Evolutionary conservation across 2,888 invertebrate genomes (phyloP).

Genomic region (Scaptodrosophila latifasciaeformis): DNA sequence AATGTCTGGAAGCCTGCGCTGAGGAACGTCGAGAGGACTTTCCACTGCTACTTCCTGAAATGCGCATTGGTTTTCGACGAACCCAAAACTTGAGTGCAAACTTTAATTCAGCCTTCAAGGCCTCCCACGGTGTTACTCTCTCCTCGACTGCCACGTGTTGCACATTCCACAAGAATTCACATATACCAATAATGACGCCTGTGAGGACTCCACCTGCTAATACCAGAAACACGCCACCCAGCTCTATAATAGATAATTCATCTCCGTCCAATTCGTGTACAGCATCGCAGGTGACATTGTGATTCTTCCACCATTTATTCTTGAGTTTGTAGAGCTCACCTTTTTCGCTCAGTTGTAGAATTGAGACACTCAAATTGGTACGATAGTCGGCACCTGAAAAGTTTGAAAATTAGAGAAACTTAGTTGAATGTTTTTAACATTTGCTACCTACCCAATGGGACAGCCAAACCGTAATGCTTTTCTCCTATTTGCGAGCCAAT

Average conservation of each 20-base stretch:
- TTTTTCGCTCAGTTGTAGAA: slow-evolving; percentile 92
- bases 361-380: slow-evolving; percentile 88
- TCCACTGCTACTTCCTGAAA: slow-evolving; percentile 53
- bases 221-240: slow-evolving; percentile 93
- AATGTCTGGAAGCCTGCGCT: slow-evolving; percentile 49
- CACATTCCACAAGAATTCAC: slow-evolving; percentile 91
- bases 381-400: slow-evolving; percentile 84
- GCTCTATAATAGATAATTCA: slow-evolving; percentile 78
- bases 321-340: slow-evolving; percentile 88
- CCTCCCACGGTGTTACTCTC: slow-evolving; percentile 83
- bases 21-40: slow-evolving; percentile 59
- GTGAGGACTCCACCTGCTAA: slow-evolving; percentile 83
- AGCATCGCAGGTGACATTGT: slow-evolving; percentile 75
- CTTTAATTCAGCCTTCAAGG: slow-evolving; percentile 81
- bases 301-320: slow-evolving; percentile 92
- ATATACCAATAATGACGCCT: slow-evolving; percentile 85
- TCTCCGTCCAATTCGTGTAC: slow-evolving; percentile 64
- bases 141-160: slow-evolving; percentile 85
- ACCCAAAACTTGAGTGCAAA: slow-evolving; percentile 86
- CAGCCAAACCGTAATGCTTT: slow-evolving; percentile 95
- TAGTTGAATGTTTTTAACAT: slow-evolving; percentile 4
- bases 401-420: background rate
- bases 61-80: slow-evolving; percentile 81
- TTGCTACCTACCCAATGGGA: slow-evolving; percentile 84
- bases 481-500: slow-evolving; percentile 88